A percentile compares a stretch with the other conserved stretches of the same genome.
phyloP scores from a whole-genome alignment of 2,888 invertebrate species.

The Gandaritis pyraliata region DNA sequence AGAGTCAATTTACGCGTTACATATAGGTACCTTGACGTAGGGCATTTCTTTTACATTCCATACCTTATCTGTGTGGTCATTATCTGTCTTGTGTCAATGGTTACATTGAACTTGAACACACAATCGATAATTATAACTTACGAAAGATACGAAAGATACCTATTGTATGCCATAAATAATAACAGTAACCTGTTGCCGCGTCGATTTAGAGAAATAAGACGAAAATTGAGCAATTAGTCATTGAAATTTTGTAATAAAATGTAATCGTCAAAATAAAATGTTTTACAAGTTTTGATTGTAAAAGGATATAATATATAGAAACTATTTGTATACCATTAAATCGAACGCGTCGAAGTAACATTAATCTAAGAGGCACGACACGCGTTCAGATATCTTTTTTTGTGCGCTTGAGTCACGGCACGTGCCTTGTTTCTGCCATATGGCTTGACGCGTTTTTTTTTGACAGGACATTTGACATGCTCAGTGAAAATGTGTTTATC shows the following conservation, averaged over 20 bases:
- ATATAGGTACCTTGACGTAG: slow-evolving; percentile 10
- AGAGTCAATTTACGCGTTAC: slow-evolving; percentile 31
- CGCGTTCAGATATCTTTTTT: slow-evolving; percentile 49
- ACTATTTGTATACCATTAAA: slow-evolving; percentile 45
- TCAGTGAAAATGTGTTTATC: neutral
- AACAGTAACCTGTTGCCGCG: slow-evolving; percentile 13
- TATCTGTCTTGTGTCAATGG: slow-evolving; percentile 19
- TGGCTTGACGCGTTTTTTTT: slow-evolving; percentile 32
- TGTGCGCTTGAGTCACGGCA: slow-evolving; percentile 54
- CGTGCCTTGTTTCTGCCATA: slow-evolving; percentile 46
- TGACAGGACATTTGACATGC: slow-evolving; percentile 12
- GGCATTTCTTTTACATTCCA: slow-evolving; percentile 28
- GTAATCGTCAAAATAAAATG: slow-evolving; percentile 36
- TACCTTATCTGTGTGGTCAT: slow-evolving; percentile 22
- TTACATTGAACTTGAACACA: slow-evolving; percentile 22
- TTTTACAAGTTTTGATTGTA: slow-evolving; percentile 36
- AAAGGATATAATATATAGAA: slow-evolving; percentile 33
- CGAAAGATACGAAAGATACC: slow-evolving; percentile 7
- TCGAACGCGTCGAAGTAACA: slow-evolving; percentile 43
- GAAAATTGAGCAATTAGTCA: slow-evolving; percentile 30
- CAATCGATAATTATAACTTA: slow-evolving; percentile 18
- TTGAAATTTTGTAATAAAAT: slow-evolving; percentile 21
- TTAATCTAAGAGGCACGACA: slow-evolving; percentile 47
- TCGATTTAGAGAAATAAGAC: slow-evolving; percentile 15
- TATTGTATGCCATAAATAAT: slow-evolving; percentile 28